These are phyloP conservation scores for Aphis craccivora DNA, from an alignment of 1,140 invertebrate genomes.

Conservation along the genomic window DNA sequence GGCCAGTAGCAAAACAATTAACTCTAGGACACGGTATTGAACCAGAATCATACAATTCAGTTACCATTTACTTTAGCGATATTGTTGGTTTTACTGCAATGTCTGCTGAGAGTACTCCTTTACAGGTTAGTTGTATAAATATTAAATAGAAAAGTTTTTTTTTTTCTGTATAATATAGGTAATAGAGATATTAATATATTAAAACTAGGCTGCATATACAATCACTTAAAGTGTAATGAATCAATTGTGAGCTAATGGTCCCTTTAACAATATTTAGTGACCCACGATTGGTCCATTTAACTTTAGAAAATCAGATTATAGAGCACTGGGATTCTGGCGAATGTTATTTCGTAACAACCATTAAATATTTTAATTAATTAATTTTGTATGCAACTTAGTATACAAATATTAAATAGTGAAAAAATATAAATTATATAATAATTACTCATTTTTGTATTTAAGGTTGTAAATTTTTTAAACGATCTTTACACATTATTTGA, in stretches of 20 bases:
- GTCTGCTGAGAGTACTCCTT: slow-evolving; percentile 92
- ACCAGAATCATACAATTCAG: slow-evolving; percentile 92
- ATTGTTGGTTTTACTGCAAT: slow-evolving; percentile 98
- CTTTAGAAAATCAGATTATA: neutral
- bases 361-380: neutral
- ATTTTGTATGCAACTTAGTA: neutral
- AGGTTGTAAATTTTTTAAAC: slow-evolving; percentile 95
- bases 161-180: neutral
- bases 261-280: neutral
- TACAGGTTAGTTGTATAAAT: slow-evolving; percentile 70
- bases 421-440: neutral
- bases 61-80: slow-evolving; percentile 97
- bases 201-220: neutral
- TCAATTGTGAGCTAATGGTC: neutral
- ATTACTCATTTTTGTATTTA: slow-evolving; percentile 60
- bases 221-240: neutral
- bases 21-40: slow-evolving; percentile 89
- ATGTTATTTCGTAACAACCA: too few relatives aligned
- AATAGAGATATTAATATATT: neutral
- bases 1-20: slow-evolving; percentile 82
- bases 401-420: neutral
- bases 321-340: too few relatives aligned
- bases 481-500: slow-evolving; percentile 96
- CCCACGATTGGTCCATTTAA: neutral
- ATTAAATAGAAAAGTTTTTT: neutral